A percentile compares a stretch with the other conserved stretches of the same genome.
phyloP scores from a whole-genome alignment of 2,888 invertebrate genomes.

The Darwinula stevensoni region DNA sequence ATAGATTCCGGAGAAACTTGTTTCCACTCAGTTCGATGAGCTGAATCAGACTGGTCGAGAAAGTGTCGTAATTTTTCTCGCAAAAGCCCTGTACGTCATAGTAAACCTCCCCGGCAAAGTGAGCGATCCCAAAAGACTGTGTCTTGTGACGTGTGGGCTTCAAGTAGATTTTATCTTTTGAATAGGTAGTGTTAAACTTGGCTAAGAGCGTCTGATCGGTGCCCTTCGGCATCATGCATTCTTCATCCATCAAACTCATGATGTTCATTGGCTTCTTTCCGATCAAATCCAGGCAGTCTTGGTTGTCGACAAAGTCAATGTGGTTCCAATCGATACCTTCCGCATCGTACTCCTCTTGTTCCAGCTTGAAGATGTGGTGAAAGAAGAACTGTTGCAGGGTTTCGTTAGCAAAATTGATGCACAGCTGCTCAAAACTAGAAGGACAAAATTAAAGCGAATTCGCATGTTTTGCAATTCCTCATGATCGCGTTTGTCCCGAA shows the following conservation, averaged over 20 bases:
- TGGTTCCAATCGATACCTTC: conserved; percentile 97
- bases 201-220: conserved; percentile 92
- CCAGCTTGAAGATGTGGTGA: conserved; percentile 89
- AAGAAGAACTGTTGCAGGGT: conserved; percentile 98
- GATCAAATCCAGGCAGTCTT: conserved; percentile 85
- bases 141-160: conserved; percentile 94
- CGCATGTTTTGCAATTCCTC: not conserved
- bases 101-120: conserved; percentile 93
- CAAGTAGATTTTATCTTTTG: conserved; percentile 65
- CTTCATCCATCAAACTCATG: conserved; percentile 93
- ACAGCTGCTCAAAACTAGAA: conserved; percentile 78
- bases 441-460: not conserved
- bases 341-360: conserved; percentile 92
- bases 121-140: conserved; percentile 83
- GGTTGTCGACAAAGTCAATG: conserved; percentile 96
- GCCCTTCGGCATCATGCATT: conserved; percentile 51
- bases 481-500: conserved; percentile 7
- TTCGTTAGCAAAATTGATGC: conserved; percentile 96
- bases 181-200: conserved; percentile 85
- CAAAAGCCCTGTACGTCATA: conserved; percentile 87
- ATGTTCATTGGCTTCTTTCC: conserved; percentile 87
- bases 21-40: conserved; percentile 72
- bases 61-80: conserved; percentile 93
- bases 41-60: conserved; percentile 76
- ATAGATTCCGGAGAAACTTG: conserved; percentile 67